phyloP scores from a whole-genome alignment of 2,797 vertebrate genomes.

The Rousettus madagascariensis region DNA sequence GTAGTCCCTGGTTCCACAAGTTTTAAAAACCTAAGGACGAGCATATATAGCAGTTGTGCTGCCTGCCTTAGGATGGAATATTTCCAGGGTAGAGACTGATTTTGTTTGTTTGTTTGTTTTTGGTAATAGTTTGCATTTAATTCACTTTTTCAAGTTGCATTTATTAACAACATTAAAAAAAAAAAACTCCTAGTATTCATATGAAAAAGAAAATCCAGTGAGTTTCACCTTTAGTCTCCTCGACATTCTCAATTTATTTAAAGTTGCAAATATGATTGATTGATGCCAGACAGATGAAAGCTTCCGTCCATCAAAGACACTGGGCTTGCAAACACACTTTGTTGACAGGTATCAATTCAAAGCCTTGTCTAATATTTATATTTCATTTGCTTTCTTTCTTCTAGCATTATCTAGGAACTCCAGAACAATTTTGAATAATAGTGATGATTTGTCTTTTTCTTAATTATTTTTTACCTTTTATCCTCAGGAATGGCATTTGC shows the following conservation, averaged over 20 bases:
- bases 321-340: not conserved
- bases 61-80: not conserved
- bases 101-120: not conserved
- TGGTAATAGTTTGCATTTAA: not conserved
- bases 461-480: not conserved
- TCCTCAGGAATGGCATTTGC: not conserved
- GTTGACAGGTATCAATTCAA: not conserved
- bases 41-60: not conserved
- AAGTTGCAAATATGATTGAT: not conserved
- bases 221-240: not conserved
- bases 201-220: not conserved
- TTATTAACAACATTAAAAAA: not conserved
- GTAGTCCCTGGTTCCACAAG: not conserved
- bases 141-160: not conserved
- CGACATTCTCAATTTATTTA: not conserved
- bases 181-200: not conserved
- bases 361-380: not conserved
- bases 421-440: not conserved
- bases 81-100: not conserved
- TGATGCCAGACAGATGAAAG: not conserved
- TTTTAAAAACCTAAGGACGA: not conserved
- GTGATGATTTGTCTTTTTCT: conserved; percentile 2
- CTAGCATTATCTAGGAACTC: not conserved
- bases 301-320: not conserved
- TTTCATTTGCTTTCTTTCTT: not conserved